Evolutionary conservation across 2,113 vertebrate genomes (phyloP).

Genomic region (Psilopsiagon aymara): DNA sequence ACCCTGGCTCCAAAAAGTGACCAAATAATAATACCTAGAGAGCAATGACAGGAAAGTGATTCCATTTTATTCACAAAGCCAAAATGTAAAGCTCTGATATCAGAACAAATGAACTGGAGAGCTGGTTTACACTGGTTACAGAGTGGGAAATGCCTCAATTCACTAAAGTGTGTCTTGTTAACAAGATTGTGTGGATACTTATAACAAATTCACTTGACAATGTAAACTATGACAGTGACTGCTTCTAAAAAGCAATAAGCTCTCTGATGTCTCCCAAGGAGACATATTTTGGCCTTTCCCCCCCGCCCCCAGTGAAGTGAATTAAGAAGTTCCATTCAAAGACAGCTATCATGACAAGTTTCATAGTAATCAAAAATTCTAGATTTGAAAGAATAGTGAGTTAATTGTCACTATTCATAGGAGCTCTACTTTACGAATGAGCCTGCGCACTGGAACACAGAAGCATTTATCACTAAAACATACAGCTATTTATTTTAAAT

Average conservation of each 20-base stretch:
- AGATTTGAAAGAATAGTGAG: background rate
- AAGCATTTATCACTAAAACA: background rate
- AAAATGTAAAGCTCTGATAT: background rate
- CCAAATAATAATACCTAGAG: background rate
- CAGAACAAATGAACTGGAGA: background rate
- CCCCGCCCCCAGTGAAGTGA: background rate
- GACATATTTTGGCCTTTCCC: background rate
- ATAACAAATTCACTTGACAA: background rate
- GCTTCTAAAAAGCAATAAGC: background rate
- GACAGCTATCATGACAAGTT: background rate
- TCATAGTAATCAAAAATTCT: background rate
- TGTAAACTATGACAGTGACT: background rate
- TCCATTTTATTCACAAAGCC: background rate
- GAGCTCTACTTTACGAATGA: background rate
- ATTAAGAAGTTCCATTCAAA: constrained; percentile 3
- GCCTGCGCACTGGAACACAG: background rate
- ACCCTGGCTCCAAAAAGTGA: background rate
- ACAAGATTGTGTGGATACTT: background rate
- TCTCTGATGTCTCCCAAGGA: background rate
- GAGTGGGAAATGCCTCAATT: background rate
- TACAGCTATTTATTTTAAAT: background rate
- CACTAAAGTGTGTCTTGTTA: background rate
- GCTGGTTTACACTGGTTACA: background rate
- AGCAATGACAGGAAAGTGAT: background rate
- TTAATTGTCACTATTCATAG: constrained; percentile 4